Evolutionary conservation across 2,888 invertebrate species (phyloP).

Genomic region (Drosophila nigricruria): DNA sequence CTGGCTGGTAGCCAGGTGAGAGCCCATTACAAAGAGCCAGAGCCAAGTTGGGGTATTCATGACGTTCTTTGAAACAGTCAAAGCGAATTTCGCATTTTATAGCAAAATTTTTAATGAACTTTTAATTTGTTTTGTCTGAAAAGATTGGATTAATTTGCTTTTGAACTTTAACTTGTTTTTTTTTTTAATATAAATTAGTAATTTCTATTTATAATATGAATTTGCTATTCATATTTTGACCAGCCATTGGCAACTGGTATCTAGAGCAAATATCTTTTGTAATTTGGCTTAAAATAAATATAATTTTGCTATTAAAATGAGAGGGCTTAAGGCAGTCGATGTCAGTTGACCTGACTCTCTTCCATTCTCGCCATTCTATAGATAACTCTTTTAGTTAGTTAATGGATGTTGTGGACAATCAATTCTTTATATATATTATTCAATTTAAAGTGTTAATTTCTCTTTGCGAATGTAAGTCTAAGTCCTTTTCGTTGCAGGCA

Average conservation of each 20-base stretch:
- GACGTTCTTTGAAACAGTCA: neutral
- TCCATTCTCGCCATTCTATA: too few species aligned
- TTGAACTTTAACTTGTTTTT: neutral
- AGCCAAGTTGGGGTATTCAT: conserved; percentile 18
- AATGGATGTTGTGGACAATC: too few species aligned
- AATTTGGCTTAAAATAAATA: too few species aligned
- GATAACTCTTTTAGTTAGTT: too few species aligned
- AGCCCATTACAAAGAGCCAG: neutral
- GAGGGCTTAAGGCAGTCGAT: too few species aligned
- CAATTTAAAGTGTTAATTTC: too few species aligned
- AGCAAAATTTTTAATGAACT: neutral
- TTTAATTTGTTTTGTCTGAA: conserved; percentile 2
- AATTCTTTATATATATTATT: too few species aligned
- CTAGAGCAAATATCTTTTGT: neutral
- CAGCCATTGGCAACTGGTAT: neutral
- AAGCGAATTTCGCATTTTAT: neutral
- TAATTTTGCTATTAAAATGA: too few species aligned
- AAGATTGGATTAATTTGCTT: neutral
- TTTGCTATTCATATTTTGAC: neutral
- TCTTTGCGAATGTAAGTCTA: too few species aligned
- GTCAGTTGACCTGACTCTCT: too few species aligned
- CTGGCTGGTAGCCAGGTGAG: neutral
- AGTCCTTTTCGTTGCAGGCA: too few species aligned
- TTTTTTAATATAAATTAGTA: neutral
- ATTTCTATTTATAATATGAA: neutral